phyloP scores from a whole-genome alignment of 1,140 invertebrate species.

The Parapsyche elsis region DNA sequence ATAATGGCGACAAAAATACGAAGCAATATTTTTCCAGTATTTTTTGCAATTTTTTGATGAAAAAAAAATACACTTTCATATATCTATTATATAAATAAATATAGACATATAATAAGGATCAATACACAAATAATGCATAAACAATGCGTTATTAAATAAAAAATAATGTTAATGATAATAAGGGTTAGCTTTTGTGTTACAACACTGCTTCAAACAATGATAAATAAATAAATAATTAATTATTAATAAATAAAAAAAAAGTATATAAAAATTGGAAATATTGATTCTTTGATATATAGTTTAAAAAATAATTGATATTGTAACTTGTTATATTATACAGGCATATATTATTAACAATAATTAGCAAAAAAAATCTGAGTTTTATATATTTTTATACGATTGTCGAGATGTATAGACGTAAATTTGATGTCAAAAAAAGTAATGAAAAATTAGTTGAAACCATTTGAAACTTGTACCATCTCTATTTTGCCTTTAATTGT shows the following conservation, averaged over 20 bases:
- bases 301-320: conserved; percentile 28
- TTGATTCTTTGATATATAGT: conserved; percentile 32
- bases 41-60: conserved; percentile 29
- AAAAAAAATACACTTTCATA: conserved; percentile 24
- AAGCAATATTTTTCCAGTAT: conserved; percentile 47
- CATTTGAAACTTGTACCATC: neutral
- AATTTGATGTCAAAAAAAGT: conserved; percentile 42
- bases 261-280: neutral
- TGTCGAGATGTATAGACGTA: conserved; percentile 51
- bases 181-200: conserved; percentile 28
- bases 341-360: conserved; percentile 50
- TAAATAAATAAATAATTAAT: neutral
- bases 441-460: conserved; percentile 24
- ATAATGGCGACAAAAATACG: neutral
- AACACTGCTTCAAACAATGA: neutral
- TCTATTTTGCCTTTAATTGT: conserved; percentile 23
- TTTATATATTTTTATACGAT: conserved; percentile 54
- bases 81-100: neutral
- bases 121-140: too few species aligned
- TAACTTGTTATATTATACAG: conserved; percentile 38
- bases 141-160: neutral
- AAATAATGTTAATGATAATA: neutral
- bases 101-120: neutral
- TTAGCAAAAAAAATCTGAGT: conserved; percentile 46
- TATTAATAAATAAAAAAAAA: neutral